These are phyloP conservation scores for Siphlonurus alternatus DNA, from an alignment of 2,888 invertebrate species.

Conservation along the genomic window DNA sequence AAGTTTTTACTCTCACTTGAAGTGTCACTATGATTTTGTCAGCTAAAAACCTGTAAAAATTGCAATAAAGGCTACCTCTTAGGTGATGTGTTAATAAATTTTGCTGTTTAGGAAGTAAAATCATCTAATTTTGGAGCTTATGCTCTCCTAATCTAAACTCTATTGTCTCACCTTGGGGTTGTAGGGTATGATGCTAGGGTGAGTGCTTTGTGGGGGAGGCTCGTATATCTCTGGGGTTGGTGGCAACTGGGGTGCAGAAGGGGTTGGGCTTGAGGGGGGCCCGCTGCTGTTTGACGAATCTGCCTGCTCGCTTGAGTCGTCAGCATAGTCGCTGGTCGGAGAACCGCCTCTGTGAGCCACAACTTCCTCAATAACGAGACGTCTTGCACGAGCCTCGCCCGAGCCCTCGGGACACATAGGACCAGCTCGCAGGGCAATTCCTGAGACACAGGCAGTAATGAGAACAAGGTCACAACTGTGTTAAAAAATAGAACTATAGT, in stretches of 20 bases:
- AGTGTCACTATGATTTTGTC: too few species aligned
- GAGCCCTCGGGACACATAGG: conserved; percentile 11
- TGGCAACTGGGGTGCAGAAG: background rate
- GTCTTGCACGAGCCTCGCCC: conserved; percentile 9
- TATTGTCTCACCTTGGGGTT: conserved; percentile 45
- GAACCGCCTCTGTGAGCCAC: conserved; percentile 20
- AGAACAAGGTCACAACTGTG: too few species aligned
- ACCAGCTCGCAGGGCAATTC: conserved; percentile 26
- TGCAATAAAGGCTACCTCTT: too few species aligned
- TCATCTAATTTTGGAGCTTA: too few species aligned
- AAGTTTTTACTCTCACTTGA: too few species aligned
- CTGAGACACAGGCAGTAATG: conserved; percentile 22
- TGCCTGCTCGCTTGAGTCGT: conserved; percentile 30
- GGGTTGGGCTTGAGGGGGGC: background rate
- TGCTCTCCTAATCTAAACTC: too few species aligned
- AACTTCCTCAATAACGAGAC: conserved; percentile 1
- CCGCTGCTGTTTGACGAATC: conserved; percentile 21
- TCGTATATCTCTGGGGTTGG: background rate
- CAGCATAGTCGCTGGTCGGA: conserved; percentile 36
- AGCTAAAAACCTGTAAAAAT: too few species aligned
- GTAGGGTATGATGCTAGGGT: conserved; percentile 49
- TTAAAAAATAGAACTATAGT: too few species aligned
- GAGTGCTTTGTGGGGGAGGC: conserved; percentile 39
- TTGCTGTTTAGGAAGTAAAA: too few species aligned
- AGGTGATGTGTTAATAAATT: too few species aligned